Base-by-base conservation (phyloP, 2,797 vertebrate species). In the Myioborus melanocephalus region DNA sequence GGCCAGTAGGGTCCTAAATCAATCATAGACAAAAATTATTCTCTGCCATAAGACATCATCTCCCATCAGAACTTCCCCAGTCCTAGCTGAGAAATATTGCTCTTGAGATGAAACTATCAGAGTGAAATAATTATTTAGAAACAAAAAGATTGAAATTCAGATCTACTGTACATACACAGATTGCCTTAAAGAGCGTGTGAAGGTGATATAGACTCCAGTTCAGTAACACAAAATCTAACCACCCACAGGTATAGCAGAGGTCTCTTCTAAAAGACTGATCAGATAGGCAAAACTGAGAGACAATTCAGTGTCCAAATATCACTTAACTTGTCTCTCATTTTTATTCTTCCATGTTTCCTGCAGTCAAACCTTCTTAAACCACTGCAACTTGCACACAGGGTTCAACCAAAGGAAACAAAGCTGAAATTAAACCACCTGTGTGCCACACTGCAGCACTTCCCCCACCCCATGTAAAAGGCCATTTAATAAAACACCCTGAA, bases 381-480 rank as follows among this genome's bases (percentile, higher is more conserved):
- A 19, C 12, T 34, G 12, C 16, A 60, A 17, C 37, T 80, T 39
- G 34, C 18, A 34, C 11, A 27, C 11, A 35, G 68, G 17, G 12
- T 52, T 60, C 57, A 68, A 57, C 19, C 8, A 53, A 52, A 61
- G 22, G 57, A 90, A 85, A 35, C n/a, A 32, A 76, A 85, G 27
- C 32, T 59, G 56, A 53, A 61, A 27, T 19, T 35, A 49, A 89
- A 80, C 12, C 19, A 10, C 22, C 55, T 15, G 4, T 13, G 11
- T 55, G 20, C 15, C 21, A 10, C 3, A 14, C 18, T 14, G 11
- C 9, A 35, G 65, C 19, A 9, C 6, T 52, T 55, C 32, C 27
- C 34, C 24, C 8, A 44, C 1, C 35, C 68, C 35, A 0, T 3
- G 4, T 12, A 43, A 43, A 41, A 7, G 17, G 2, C 35, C 12